Evolutionary conservation across 2,797 vertebrate genomes (phyloP).

Genomic region (Myotis myotis): DNA sequence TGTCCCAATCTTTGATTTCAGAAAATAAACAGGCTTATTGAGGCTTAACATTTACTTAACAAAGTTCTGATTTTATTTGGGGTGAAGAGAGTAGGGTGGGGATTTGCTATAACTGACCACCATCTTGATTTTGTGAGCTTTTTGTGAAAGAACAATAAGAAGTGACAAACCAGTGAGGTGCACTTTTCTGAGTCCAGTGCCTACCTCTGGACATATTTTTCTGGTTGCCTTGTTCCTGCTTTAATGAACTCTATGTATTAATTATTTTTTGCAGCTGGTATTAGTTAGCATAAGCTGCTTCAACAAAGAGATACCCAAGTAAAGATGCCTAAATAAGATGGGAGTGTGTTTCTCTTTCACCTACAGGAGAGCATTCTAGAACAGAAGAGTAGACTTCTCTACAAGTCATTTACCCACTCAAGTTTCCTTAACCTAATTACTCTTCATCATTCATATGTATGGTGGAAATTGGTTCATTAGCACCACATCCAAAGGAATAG

Average conservation of each 20-base stretch:
- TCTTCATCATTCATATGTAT: background rate
- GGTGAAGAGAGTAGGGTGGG: background rate
- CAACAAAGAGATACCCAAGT: background rate
- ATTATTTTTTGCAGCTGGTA: background rate
- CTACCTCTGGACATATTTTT: background rate
- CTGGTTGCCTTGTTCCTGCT: constrained; percentile 14
- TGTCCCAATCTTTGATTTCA: constrained; percentile 27
- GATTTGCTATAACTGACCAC: background rate
- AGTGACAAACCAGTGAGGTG: background rate
- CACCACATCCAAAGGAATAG: background rate
- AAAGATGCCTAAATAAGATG: background rate
- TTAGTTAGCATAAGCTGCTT: background rate
- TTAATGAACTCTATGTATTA: constrained; percentile 24
- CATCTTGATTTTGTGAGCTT: background rate
- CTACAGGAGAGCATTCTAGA: background rate
- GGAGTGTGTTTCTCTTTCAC: background rate
- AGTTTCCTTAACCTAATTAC: background rate
- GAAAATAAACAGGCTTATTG: constrained; percentile 15
- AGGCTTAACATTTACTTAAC: background rate
- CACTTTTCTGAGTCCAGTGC: background rate
- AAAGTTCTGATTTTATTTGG: background rate
- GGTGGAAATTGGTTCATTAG: background rate
- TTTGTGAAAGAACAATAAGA: constrained; percentile 50
- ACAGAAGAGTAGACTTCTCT: background rate
- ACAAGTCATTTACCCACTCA: background rate